These are phyloP conservation scores for Coronaproctus castanopsis DNA, from an alignment of 2,888 invertebrate species.

Conservation along the genomic window DNA sequence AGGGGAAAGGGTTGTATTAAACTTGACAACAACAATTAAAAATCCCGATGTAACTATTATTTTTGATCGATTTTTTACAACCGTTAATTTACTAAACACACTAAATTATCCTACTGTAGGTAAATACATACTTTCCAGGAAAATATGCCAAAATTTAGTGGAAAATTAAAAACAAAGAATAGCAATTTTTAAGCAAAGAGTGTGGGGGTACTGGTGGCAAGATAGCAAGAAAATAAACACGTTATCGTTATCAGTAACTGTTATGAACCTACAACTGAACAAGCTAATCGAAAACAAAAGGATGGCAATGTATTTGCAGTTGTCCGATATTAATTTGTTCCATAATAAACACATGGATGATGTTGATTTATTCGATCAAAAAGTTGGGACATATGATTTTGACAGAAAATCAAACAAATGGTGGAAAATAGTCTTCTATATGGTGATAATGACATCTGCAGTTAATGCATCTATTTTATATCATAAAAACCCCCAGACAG, in stretches of 20 bases:
- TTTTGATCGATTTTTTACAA: too few species aligned
- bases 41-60: too few species aligned
- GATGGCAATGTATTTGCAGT: slow-evolving; percentile 19
- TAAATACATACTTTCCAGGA: too few species aligned
- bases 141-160: too few species aligned
- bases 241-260: slow-evolving; percentile 22
- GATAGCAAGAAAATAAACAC: slow-evolving; percentile 23
- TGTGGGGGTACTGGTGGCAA: slow-evolving; percentile 17
- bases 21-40: too few species aligned
- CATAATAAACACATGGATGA: slow-evolving; percentile 19
- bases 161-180: slow-evolving; percentile 18
- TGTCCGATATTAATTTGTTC: slow-evolving; percentile 18
- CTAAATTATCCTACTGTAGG: too few species aligned
- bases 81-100: too few species aligned
- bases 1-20: too few species aligned
- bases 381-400: slow-evolving; percentile 20
- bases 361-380: slow-evolving; percentile 22
- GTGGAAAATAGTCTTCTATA: slow-evolving; percentile 22
- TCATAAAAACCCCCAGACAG: too few species aligned
- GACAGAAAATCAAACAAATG: slow-evolving; percentile 22
- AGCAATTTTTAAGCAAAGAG: slow-evolving; percentile 16
- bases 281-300: slow-evolving; percentile 19
- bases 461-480: slow-evolving; percentile 21
- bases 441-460: slow-evolving; percentile 19
- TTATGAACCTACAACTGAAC: slow-evolving; percentile 13